Conservation (phyloP, 2,113 vertebrate genomes). For the Rynchops niger region DNA sequence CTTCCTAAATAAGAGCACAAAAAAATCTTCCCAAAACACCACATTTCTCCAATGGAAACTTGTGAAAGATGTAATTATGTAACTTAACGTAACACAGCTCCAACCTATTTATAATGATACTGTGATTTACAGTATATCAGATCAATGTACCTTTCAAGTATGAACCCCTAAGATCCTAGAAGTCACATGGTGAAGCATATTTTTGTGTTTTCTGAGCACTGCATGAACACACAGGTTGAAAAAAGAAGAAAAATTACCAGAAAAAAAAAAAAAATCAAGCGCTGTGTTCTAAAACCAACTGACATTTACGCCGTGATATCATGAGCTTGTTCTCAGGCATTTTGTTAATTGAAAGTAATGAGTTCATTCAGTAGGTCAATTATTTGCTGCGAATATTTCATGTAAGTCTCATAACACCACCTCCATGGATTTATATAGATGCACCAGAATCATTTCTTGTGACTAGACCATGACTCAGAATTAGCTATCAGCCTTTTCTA, state of each 20-base stretch:
- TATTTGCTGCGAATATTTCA: background rate
- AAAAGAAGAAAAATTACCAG: background rate
- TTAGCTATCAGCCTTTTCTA: background rate
- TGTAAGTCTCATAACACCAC: background rate
- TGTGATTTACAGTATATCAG: background rate
- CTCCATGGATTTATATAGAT: background rate
- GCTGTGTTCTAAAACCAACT: background rate
- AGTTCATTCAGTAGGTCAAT: background rate
- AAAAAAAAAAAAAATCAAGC: background rate
- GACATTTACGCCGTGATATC: background rate
- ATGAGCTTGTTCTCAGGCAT: background rate
- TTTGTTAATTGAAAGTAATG: background rate
- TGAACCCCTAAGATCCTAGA: background rate
- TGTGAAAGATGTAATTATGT: background rate
- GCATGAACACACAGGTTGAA: background rate
- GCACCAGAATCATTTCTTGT: background rate
- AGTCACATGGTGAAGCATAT: background rate
- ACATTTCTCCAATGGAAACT: background rate
- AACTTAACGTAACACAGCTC: background rate
- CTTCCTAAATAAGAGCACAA: background rate
- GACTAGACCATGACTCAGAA: constrained; percentile 15
- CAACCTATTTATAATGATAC: background rate
- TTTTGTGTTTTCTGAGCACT: background rate
- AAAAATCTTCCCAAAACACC: background rate
- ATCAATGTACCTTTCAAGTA: background rate